Evolutionary conservation across 2,113 vertebrate species (phyloP), one percentile per base, ranked within the genome.

Genomic region (Vulpes ferrilata): DNA sequence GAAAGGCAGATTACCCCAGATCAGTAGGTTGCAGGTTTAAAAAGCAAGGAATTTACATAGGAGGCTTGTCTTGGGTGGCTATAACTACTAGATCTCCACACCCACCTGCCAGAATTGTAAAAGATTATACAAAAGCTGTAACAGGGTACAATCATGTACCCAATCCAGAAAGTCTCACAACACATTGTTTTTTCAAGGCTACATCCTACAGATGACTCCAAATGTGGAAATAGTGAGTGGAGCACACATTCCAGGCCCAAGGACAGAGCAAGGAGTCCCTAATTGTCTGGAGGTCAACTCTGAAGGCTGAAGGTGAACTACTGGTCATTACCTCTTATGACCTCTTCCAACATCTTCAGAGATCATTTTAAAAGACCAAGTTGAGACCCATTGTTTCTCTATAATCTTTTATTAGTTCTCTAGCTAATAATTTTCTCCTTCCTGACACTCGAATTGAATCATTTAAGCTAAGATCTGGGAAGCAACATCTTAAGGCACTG

Each of bases 201-300:
- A 15, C 19, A 51, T 2, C 0, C 23, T 84, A 76, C 25, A 76
- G 19, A 55, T 23, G 59, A 20, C n/a, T 25, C 43, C 55, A 38
- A 12, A 1, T n/a, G 9, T 23, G 35, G 25, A 27, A 74, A 38
- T 1, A 6, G 69, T 64, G 76, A 43, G 20, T 13, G 73, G 22
- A 85, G 23, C 7, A 32, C 30, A 48, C 9, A 17, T 86, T 79
- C 27, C 9, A 79, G 59, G 27, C 25, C 20, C 48, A 73, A 35
- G 27, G 4, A 27, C 3, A 0, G n/a, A 1, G 1, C 6, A 15
- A 53, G 16, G 16, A 35, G 7, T 15, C 48, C 65, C 12, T 30
- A 3, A 57, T n/a, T 16, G 25, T 11, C 51, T 38, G 11, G 4
- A 12, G 35, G 2, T 35, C 35, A 35, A 35, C 35, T 35, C 35